These are phyloP conservation scores for Calosoma granatense DNA, from an alignment of 1,140 invertebrate genomes.

Conservation along the genomic window DNA sequence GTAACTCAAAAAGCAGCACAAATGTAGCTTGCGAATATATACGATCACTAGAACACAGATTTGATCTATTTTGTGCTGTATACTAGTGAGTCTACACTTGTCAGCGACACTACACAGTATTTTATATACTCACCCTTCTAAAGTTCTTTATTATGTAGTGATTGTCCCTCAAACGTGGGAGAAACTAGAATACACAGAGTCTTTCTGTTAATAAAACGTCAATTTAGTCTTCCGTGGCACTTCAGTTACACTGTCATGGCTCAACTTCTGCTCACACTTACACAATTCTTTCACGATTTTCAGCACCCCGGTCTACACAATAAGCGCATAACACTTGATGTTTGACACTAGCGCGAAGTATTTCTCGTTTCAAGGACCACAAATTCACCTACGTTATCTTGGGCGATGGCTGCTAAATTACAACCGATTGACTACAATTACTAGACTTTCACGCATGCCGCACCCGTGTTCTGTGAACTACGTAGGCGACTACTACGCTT, in stretches of 20 bases:
- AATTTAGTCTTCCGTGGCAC: slow-evolving; percentile 19
- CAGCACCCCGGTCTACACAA: slow-evolving; percentile 1
- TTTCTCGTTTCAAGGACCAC: slow-evolving; percentile 19
- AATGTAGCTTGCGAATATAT: no score
- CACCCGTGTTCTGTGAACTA: slow-evolving; percentile 13
- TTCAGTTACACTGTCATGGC: slow-evolving; percentile 26
- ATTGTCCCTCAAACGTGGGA: neutral
- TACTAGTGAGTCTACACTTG: no score
- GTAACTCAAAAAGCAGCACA: no score
- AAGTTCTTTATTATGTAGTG: neutral
- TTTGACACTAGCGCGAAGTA: slow-evolving; percentile 16
- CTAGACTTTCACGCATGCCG: slow-evolving; percentile 3
- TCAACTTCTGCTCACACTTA: slow-evolving; percentile 22
- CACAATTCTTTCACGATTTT: slow-evolving; percentile 13
- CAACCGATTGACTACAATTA: neutral
- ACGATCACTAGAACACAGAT: no score
- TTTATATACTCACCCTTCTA: neutral
- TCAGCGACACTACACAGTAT: no score
- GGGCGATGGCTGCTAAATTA: slow-evolving; percentile 18
- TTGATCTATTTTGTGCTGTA: no score
- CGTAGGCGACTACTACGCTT: neutral
- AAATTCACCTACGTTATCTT: slow-evolving; percentile 23
- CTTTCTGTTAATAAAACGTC: slow-evolving; percentile 19
- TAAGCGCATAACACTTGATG: slow-evolving; percentile 17
- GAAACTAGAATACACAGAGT: neutral